Evolutionary conservation across 1,140 invertebrate genomes (phyloP).

Genomic region (Drosophila pallidifrons): DNA sequence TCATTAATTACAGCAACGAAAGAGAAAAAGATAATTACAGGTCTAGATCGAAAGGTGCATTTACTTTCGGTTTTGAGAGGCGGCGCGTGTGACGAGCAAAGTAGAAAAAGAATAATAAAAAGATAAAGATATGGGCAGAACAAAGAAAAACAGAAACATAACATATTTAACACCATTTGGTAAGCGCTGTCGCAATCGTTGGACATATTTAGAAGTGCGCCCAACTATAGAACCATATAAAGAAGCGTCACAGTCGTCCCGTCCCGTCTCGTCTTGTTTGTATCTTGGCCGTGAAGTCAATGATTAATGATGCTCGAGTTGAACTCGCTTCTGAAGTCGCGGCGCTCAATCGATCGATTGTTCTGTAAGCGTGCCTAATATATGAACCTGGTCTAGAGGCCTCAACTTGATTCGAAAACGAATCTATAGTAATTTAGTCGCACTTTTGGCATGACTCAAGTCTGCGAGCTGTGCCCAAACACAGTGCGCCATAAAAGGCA

Average conservation of each 20-base stretch:
- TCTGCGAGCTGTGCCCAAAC: slow-evolving; percentile 16
- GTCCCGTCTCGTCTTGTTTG: slow-evolving; percentile 21
- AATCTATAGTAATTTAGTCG: slow-evolving; percentile 33
- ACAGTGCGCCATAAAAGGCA: slow-evolving; percentile 51
- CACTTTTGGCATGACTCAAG: slow-evolving; percentile 59
- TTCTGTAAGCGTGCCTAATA: slow-evolving; percentile 38
- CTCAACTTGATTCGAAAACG: slow-evolving; percentile 27
- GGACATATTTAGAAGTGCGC: slow-evolving; percentile 38
- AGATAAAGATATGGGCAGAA: slow-evolving; percentile 6
- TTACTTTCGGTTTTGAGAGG: slow-evolving; percentile 16
- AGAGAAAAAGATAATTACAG: slow-evolving; percentile 58
- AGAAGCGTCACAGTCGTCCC: slow-evolving; percentile 37
- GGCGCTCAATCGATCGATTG: slow-evolving; percentile 46
- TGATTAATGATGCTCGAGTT: slow-evolving; percentile 67
- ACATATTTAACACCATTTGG: slow-evolving; percentile 60
- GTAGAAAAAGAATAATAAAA: not conserved
- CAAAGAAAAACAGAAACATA: slow-evolving; percentile 16
- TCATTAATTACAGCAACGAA: slow-evolving; percentile 66
- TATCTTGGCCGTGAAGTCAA: slow-evolving; percentile 57
- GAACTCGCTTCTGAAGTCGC: slow-evolving; percentile 19
- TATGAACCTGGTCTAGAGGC: slow-evolving; percentile 14
- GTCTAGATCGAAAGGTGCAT: slow-evolving; percentile 47
- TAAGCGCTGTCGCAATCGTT: slow-evolving; percentile 39
- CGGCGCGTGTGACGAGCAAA: slow-evolving; percentile 32
- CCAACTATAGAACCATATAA: slow-evolving; percentile 55